Base-by-base conservation (phyloP, 2,113 vertebrate species). In the Apaloderma vittatum region DNA sequence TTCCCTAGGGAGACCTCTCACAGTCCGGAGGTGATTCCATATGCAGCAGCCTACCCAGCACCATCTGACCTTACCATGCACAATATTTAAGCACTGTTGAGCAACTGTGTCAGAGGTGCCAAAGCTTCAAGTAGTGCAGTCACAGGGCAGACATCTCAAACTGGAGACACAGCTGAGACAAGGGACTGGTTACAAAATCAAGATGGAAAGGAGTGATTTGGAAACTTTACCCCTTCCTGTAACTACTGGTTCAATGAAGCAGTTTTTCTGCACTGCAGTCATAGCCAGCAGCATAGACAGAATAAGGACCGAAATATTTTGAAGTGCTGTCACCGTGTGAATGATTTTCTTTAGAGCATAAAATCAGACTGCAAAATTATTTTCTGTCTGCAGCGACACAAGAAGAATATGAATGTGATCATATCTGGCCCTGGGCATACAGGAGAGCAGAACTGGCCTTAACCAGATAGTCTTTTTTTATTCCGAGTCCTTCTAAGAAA, bases 221-320 rank as follows among this genome's bases (percentile, higher is more conserved):
- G 86, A 91, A 94, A 81, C 58, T 81, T 95, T 54, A 72, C 67
- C 40, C 52, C 29, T 84, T 94, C 70, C 73, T 73, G 23, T 90
- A 89, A 93, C 72, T 77, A 86, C 74, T 74, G 83, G 91, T 94
- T 89, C 83, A 92, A 48, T 87, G 92, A 89, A 94, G 73, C 8
- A 0, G 24, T 27, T 37, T 71, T 85, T 71, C 80, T 94, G 65
- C 49, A 29, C 76, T 91, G 83, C 91, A 91, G 87, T 88, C n/a
- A 65, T 97, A 95, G 95, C 93, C 94, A 96, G 82, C 75, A 96
- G 93, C 91, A 90, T 75, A 94, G 37, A 93, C 73, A 93, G 95
- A 93, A 88, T 94, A 78, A 94, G 93, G 92, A 93, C 88, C 86
- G 96, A 96, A 97, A 94, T 97, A 95, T 93, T 97, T 97, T 96